Evolutionary conservation across 1,140 invertebrate species (phyloP), one percentile per base, ranked within the genome.

Genomic region (Leguminivora glycinivorella): DNA sequence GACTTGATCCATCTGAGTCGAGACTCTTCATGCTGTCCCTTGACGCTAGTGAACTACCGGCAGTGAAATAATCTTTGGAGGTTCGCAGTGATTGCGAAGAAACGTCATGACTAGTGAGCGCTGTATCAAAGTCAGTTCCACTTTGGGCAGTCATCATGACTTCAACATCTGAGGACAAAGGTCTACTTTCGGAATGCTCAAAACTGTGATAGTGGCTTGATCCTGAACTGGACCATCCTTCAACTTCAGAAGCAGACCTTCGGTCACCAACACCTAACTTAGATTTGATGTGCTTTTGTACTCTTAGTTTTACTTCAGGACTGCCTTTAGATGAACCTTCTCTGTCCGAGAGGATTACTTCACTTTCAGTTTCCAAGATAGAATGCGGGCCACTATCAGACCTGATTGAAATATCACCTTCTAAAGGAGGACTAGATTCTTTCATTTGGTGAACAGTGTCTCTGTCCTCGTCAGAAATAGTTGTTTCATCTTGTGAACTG

Each of bases 131-230:
- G 82, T 98, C 97, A 3, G 96, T 97, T 3, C 95, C 94, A 76
- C 95, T 92, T 85, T 93, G 83, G 68, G 93, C 92, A 70, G 93
- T 92, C 82, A 95, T 83, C 79, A 95, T 85, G 5, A 95, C 95
- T 81, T 98, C 97, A n/a, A 98, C 89, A 86, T 98, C 97, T 0
- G 96, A 97, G 1, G 97, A 98, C 70, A 96, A 94, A 0, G 97
- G 97, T 80, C 97, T 93, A 88, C 96, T 96, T 70, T 95, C 94
- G 34, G 95, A 95, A 80, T 96, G 95, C 79, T 97, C 97, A 86
- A 96, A 97, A 68, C 96, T 97, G 72, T 97, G 96, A 85, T 97
- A 98, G 77, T 96, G 95, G 85, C 96, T 98, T 77, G 97, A 96
- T 58, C 96, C 94, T n/a, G 97, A 97, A 91, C 96, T 97, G 0